phyloP scores from a whole-genome alignment of 2,113 vertebrate species.

The Nestor notabilis region DNA sequence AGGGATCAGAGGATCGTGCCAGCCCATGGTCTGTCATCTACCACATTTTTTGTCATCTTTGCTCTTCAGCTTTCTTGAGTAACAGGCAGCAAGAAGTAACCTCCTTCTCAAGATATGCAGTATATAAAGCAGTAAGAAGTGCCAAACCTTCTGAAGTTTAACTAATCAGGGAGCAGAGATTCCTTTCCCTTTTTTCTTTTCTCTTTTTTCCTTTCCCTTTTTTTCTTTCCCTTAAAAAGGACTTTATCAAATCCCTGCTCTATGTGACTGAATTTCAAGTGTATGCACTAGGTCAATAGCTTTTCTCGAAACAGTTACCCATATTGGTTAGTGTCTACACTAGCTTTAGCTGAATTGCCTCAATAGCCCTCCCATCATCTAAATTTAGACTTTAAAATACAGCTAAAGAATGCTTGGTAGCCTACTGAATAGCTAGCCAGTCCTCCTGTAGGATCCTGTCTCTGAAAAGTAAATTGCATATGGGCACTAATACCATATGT shows the following conservation, averaged over 20 bases:
- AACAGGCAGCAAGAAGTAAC: not conserved
- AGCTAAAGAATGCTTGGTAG: not conserved
- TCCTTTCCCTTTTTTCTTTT: fast-evolving
- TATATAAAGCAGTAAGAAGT: not conserved
- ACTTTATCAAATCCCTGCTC: not conserved
- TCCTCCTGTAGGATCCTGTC: not conserved
- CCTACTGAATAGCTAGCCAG: not conserved
- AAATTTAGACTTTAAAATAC: not conserved
- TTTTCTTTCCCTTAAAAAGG: not conserved
- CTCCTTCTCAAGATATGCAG: not conserved
- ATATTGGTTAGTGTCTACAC: not conserved
- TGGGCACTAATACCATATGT: not conserved
- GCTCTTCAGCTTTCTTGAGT: not conserved
- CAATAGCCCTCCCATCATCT: not conserved
- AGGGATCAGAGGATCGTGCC: fast-evolving
- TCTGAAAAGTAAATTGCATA: slow-evolving; percentile 16
- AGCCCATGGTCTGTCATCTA: not conserved
- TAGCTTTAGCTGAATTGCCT: not conserved
- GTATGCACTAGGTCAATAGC: not conserved
- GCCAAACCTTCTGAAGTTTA: not conserved
- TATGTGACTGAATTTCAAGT: not conserved
- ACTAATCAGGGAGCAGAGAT: not conserved
- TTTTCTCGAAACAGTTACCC: not conserved
- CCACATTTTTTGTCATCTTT: not conserved
- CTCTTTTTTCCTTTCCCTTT: no score